Percentiles rank a stretch among this genome's conserved stretches.
phyloP scores from a whole-genome alignment of 2,888 invertebrate genomes.

The Sminthurinus aureus region DNA sequence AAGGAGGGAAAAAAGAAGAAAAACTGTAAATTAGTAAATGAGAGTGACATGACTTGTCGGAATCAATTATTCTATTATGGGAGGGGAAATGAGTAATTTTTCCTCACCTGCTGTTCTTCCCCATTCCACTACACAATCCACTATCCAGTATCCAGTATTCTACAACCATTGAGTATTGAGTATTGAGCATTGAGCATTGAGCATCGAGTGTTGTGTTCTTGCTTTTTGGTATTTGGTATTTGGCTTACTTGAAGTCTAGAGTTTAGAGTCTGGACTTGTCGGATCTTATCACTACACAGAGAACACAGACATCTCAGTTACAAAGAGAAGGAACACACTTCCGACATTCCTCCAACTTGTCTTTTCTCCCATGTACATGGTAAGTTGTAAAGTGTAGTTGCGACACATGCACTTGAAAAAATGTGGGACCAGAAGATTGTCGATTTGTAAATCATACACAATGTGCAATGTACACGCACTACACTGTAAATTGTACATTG shows the following conservation, averaged over 20 bases:
- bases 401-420: too few relatives aligned
- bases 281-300: too few relatives aligned
- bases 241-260: too few relatives aligned
- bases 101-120: conserved; percentile 37
- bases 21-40: conserved; percentile 38
- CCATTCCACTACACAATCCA: background rate
- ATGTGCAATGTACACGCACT: too few relatives aligned
- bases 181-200: too few relatives aligned
- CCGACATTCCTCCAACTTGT: background rate
- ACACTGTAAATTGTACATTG: too few relatives aligned
- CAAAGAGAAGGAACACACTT: background rate
- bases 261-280: too few relatives aligned
- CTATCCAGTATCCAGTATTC: too few relatives aligned
- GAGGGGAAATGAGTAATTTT: conserved; percentile 42
- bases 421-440: background rate
- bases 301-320: conserved; percentile 20
- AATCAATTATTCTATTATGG: conserved; percentile 42
- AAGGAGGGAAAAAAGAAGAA: background rate
- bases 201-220: background rate
- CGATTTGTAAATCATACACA: background rate
- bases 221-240: background rate
- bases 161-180: too few relatives aligned
- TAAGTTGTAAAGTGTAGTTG: too few relatives aligned
- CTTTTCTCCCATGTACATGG: background rate
- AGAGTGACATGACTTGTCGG: conserved; percentile 30